These are phyloP conservation scores for Arenaria interpres DNA, from an alignment of 2,113 vertebrate species.

Conservation along the genomic window DNA sequence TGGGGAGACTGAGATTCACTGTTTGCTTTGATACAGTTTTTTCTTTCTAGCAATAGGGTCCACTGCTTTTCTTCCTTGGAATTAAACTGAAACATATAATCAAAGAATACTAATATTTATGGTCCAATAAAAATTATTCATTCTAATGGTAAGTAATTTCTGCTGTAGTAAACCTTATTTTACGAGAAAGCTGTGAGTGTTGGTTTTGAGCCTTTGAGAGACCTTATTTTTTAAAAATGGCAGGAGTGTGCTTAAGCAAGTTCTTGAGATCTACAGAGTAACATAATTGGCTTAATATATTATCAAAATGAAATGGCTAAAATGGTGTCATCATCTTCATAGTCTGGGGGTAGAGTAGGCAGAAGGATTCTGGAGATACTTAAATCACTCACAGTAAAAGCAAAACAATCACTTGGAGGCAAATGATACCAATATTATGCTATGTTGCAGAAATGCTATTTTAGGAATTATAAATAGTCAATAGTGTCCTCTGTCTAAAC, in stretches of 20 bases:
- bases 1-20: background rate
- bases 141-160: background rate
- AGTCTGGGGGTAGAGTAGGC: background rate
- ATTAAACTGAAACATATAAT: background rate
- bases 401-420: background rate
- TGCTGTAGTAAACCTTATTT: background rate
- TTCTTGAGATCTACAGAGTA: background rate
- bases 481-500: background rate
- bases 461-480: background rate
- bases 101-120: background rate
- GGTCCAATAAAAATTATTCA: background rate
- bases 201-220: background rate
- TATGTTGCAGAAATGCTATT: background rate
- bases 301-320: background rate
- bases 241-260: background rate
- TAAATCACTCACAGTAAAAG: background rate
- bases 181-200: background rate
- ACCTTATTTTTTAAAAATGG: background rate
- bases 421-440: background rate
- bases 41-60: background rate
- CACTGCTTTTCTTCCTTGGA: background rate
- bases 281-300: background rate
- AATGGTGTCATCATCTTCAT: background rate
- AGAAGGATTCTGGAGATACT: background rate
- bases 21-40: background rate